Conservation (phyloP, 2,797 vertebrate genomes). For the Masticophis lateralis region DNA sequence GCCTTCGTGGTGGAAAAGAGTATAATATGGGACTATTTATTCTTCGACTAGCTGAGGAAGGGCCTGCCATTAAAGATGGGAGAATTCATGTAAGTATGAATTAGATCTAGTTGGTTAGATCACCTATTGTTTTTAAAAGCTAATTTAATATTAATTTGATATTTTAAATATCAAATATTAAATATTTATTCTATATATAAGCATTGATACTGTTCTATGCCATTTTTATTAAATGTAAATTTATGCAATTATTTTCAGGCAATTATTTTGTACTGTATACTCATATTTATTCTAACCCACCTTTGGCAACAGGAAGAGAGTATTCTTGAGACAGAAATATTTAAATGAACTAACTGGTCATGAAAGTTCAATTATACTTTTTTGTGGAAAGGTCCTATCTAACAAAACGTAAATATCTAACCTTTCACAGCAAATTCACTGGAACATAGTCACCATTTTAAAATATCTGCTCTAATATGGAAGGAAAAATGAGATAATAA, state of each 20-base stretch:
- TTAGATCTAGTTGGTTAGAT: not conserved
- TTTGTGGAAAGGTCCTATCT: not conserved
- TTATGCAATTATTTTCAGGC: not conserved
- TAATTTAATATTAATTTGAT: not conserved
- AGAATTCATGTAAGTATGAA: constrained; percentile 85
- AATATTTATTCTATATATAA: not conserved
- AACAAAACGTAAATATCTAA: not conserved
- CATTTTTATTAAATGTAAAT: not conserved
- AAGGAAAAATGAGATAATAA: not conserved
- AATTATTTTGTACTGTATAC: not conserved
- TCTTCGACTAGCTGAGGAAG: constrained; percentile 92
- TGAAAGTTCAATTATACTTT: not conserved
- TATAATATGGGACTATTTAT: constrained; percentile 99
- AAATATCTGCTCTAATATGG: not conserved
- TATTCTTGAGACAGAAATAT: not conserved
- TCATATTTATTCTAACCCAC: not conserved
- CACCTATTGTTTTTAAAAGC: not conserved
- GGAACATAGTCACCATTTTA: not conserved
- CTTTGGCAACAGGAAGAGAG: not conserved
- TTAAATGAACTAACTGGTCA: not conserved
- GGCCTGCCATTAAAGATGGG: constrained; percentile 89
- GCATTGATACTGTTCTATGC: not conserved
- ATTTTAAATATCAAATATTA: not conserved
- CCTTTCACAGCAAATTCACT: not conserved
- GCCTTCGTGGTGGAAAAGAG: constrained; percentile 94